A percentile compares a stretch with the other conserved stretches of the same genome.
Conservation (phyloP, 1,140 invertebrate species). For the Zaprionus africanus region DNA sequence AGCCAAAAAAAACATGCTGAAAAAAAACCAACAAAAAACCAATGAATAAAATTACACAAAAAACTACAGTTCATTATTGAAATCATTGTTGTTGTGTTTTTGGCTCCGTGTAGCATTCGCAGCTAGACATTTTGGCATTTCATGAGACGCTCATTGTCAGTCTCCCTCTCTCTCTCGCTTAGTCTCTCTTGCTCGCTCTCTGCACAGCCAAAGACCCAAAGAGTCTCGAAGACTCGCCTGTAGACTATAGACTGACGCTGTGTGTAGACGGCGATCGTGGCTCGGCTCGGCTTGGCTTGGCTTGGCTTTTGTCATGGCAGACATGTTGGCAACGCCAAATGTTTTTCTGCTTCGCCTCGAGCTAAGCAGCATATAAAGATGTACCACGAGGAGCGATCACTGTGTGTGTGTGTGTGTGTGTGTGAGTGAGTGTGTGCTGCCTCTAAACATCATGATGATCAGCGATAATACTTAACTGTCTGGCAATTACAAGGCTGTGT, state of each 20-base stretch:
- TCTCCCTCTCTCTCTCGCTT: constrained; percentile 25
- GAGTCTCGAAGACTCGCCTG: constrained; percentile 6
- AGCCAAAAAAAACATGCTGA: constrained; percentile 38
- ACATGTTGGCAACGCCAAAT: constrained; percentile 81
- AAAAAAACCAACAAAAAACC: constrained; percentile 25
- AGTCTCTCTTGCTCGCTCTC: constrained; percentile 9
- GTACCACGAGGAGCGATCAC: constrained; percentile 56
- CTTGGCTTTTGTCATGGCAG: constrained; percentile 77
- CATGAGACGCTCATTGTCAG: constrained; percentile 69
- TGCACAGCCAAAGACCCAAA: background rate
- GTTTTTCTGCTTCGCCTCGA: constrained; percentile 66
- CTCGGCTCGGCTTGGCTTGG: constrained; percentile 5
- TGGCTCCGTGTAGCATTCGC: constrained; percentile 63
- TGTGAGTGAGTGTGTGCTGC: constrained; percentile 14
- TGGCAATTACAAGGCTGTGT: constrained; percentile 39
- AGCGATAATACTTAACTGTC: constrained; percentile 30
- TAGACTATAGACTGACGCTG: constrained; percentile 10
- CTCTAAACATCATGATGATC: constrained; percentile 41
- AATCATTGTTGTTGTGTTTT: constrained; percentile 61
- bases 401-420: constrained; percentile 2
- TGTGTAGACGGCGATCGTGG: constrained; percentile 17
- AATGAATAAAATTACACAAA: constrained; percentile 28
- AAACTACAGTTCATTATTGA: constrained; percentile 74
- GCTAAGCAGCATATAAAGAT: constrained; percentile 62
- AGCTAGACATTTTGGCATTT: constrained; percentile 82